phyloP scores from a whole-genome alignment of 2,797 vertebrate species.

The Sebastes baramenuke region DNA sequence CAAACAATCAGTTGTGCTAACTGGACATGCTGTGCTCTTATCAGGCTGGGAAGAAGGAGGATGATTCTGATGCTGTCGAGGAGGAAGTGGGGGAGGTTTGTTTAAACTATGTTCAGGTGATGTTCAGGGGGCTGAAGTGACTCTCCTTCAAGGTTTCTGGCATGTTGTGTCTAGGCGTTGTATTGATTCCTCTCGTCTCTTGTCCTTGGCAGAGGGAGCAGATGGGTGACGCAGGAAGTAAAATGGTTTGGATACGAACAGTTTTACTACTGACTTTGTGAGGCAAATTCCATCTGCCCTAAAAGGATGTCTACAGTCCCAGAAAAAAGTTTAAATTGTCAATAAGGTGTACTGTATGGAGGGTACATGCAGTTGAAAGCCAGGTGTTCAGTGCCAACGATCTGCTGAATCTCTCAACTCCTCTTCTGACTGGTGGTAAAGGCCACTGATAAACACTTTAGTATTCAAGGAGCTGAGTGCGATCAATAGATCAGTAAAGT shows the following conservation, averaged over 20 bases:
- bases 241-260: not conserved
- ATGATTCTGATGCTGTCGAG: not conserved
- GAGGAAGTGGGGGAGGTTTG: no score
- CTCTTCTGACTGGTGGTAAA: not conserved
- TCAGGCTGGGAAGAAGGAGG: not conserved
- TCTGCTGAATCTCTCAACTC: not conserved
- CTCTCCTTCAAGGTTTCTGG: not conserved
- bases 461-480: not conserved
- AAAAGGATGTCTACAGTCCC: not conserved
- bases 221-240: not conserved
- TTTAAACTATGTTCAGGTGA: not conserved
- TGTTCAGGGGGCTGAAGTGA: not conserved
- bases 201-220: not conserved
- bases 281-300: not conserved
- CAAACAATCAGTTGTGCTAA: not conserved
- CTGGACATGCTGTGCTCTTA: not conserved
- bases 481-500: not conserved
- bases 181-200: not conserved
- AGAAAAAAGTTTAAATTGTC: not conserved
- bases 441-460: not conserved
- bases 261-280: not conserved
- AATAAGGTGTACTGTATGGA: not conserved
- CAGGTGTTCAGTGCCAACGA: not conserved
- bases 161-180: not conserved
- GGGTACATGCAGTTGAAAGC: not conserved